phyloP scores from a whole-genome alignment of 2,888 invertebrate species.

The Chesias legatella region DNA sequence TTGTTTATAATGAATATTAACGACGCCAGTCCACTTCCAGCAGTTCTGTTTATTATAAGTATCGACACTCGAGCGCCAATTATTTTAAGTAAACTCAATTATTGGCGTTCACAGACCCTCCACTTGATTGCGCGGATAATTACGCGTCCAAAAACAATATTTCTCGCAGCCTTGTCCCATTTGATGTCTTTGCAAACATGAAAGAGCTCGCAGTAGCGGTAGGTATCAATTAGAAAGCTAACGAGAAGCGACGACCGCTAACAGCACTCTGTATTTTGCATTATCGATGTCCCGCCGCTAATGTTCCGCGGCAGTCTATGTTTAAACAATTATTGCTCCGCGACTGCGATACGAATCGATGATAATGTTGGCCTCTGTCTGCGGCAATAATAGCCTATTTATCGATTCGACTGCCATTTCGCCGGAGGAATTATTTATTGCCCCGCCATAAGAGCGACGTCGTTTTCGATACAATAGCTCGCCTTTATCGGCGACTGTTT shows the following conservation, averaged over 20 bases:
- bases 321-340: constrained; percentile 74
- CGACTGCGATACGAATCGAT: constrained; percentile 73
- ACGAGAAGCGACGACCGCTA: constrained; percentile 45
- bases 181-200: constrained; percentile 37
- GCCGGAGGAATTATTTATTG: constrained; percentile 72
- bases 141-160: constrained; percentile 46
- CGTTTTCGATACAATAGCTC: constrained; percentile 67
- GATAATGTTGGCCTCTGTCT: constrained; percentile 75
- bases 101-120: constrained; percentile 51
- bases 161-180: constrained; percentile 39
- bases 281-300: constrained; percentile 65
- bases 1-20: constrained; percentile 76
- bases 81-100: constrained; percentile 66
- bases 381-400: constrained; percentile 75
- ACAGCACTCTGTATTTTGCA: constrained; percentile 48
- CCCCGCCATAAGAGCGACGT: constrained; percentile 61
- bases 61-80: constrained; percentile 58
- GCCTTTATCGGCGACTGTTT: constrained; percentile 58
- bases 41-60: constrained; percentile 60
- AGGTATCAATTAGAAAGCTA: constrained; percentile 56
- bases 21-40: constrained; percentile 53
- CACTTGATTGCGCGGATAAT: constrained; percentile 44
- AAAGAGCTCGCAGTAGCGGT: constrained; percentile 22
- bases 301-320: constrained; percentile 64
- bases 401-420: constrained; percentile 70